phyloP scores from a whole-genome alignment of 2,888 invertebrate species.

The Gnatocerus cornutus region DNA sequence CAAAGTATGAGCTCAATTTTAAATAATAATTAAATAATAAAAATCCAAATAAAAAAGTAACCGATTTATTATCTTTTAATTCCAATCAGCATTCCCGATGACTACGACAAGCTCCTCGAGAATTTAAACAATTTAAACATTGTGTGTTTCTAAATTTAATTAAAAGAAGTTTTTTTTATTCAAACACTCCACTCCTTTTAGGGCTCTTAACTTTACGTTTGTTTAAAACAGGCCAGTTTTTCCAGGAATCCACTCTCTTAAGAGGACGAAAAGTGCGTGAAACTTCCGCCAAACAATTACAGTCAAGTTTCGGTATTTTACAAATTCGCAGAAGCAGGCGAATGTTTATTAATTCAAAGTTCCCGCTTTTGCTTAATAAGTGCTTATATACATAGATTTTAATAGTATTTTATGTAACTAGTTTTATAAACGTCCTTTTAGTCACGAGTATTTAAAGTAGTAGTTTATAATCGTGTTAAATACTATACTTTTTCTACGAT shows the following conservation, averaged over 20 bases:
- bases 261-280: constrained; percentile 33
- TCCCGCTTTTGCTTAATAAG: too few species aligned
- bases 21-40: too few species aligned
- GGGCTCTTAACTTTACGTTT: constrained; percentile 14
- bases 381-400: too few species aligned
- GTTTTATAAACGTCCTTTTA: too few species aligned
- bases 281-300: constrained; percentile 35
- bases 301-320: constrained; percentile 23
- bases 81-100: neutral
- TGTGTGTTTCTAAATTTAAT: constrained; percentile 17
- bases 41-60: too few species aligned
- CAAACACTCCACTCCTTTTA: constrained; percentile 13
- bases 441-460: too few species aligned
- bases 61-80: neutral
- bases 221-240: constrained; percentile 29
- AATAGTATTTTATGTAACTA: too few species aligned
- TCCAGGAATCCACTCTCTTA: constrained; percentile 16
- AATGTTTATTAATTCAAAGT: constrained; percentile 29
- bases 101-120: neutral
- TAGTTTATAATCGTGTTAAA: too few species aligned
- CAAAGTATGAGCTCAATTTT: too few species aligned
- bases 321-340: constrained; percentile 14
- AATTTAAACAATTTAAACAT: constrained; percentile 4
- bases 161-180: constrained; percentile 29
- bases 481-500: too few species aligned